phyloP scores from a whole-genome alignment of 2,797 vertebrate genomes.

The Pampus argenteus region DNA sequence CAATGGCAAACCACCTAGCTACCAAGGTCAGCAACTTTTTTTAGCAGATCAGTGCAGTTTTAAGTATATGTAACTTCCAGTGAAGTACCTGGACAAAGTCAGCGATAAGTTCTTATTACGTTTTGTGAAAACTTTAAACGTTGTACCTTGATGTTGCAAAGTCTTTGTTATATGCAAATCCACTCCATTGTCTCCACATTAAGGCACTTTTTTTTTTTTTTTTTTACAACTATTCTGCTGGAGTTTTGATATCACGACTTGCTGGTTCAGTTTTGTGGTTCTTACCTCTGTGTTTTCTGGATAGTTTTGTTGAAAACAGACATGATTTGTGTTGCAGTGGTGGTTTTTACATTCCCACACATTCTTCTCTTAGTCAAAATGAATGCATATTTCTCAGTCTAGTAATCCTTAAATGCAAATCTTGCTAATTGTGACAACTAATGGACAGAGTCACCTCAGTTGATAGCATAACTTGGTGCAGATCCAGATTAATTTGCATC shows the following conservation, averaged over 20 bases:
- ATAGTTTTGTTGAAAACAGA: too few relatives aligned
- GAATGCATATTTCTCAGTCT: not conserved
- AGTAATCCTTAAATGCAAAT: not conserved
- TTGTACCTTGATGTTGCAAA: not conserved
- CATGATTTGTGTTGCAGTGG: too few relatives aligned
- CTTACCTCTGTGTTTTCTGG: too few relatives aligned
- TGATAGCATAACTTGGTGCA: too few relatives aligned
- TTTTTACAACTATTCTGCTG: not conserved
- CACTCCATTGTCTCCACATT: not conserved
- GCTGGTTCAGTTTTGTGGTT: too few relatives aligned
- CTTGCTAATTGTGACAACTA: too few relatives aligned
- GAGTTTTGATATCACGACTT: too few relatives aligned
- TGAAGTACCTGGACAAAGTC: not conserved
- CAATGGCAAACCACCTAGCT: not conserved
- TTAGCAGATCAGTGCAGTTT: not conserved
- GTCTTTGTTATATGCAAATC: not conserved
- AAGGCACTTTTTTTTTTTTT: too few relatives aligned
- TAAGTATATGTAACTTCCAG: too few relatives aligned
- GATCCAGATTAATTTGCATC: too few relatives aligned
- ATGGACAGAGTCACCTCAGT: too few relatives aligned
- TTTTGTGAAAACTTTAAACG: not conserved
- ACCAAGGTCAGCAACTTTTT: not conserved
- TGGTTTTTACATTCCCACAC: not conserved
- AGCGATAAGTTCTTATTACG: constrained; percentile 1
- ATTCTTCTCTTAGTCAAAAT: not conserved